Percentiles rank a stretch among this genome's conserved stretches.
Conservation (phyloP, 1,140 invertebrate species). For the Teleopsis dalmanni region DNA sequence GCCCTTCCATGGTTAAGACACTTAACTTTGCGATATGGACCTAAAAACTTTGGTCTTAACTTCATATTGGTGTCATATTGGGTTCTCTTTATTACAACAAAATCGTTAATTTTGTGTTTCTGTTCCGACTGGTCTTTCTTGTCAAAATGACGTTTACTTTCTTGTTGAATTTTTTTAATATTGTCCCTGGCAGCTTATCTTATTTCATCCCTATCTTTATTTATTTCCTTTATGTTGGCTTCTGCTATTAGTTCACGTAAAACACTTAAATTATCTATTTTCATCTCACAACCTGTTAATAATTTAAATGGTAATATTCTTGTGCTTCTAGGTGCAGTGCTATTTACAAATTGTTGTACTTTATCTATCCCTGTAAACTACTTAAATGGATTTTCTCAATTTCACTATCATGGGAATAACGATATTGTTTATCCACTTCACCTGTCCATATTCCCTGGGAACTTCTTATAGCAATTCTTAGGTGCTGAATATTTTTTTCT, state of each 20-base stretch:
- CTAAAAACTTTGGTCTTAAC: neutral
- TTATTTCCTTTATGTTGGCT: neutral
- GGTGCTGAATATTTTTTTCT: conserved; percentile 24
- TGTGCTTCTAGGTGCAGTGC: conserved; percentile 15
- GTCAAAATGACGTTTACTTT: conserved; percentile 21
- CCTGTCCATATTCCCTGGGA: conserved; percentile 21
- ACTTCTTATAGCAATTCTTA: conserved; percentile 28
- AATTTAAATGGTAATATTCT: conserved; percentile 13
- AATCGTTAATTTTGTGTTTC: neutral
- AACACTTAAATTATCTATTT: conserved; percentile 2
- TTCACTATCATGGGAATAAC: conserved; percentile 29
- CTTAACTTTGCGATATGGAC: neutral
- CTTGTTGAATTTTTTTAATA: conserved; percentile 23
- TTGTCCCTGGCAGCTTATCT: conserved; percentile 21
- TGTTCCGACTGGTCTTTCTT: conserved; percentile 8
- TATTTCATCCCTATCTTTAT: neutral
- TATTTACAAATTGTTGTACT: conserved; percentile 28
- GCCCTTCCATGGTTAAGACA: neutral
- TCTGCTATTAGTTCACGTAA: conserved; percentile 3
- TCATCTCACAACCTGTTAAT: conserved; percentile 31
- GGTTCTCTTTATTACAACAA: neutral
- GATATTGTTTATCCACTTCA: conserved; percentile 24
- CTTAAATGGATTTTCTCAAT: conserved; percentile 17
- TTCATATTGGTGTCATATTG: neutral
- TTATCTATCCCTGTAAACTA: conserved; percentile 28